Conservation (phyloP, 2,113 vertebrate genomes). For the Gnathonemus longibarbis region DNA sequence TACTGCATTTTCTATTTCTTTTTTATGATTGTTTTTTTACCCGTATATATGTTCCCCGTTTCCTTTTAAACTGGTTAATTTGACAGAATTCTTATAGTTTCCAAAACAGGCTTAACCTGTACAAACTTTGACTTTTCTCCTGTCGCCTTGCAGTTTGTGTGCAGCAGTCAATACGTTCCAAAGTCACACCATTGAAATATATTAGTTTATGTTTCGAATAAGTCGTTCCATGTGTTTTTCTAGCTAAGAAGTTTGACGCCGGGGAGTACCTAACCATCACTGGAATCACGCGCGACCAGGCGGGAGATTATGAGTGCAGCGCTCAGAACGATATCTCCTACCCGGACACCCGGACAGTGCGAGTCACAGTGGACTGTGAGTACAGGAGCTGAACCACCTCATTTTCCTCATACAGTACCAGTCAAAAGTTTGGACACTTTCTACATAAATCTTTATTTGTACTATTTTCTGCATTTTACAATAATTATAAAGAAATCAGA, state of each 20-base stretch:
- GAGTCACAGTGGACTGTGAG: constrained; percentile 97
- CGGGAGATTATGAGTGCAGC: constrained; percentile 90
- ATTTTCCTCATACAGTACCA: neutral
- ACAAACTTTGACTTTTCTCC: neutral
- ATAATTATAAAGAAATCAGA: neutral
- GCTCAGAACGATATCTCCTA: constrained; percentile 89
- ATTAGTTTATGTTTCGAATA: neutral
- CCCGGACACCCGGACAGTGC: constrained; percentile 85
- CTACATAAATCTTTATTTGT: neutral
- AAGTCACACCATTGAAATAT: neutral
- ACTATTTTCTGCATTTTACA: neutral
- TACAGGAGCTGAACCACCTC: constrained; percentile 34
- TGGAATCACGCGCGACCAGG: constrained; percentile 85
- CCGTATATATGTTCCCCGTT: neutral
- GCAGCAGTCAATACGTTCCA: neutral
- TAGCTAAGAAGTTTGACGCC: constrained; percentile 85
- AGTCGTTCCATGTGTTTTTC: neutral
- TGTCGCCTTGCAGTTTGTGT: neutral
- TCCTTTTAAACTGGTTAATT: neutral
- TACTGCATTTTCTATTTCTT: neutral
- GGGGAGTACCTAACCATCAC: constrained; percentile 95
- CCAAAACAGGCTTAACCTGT: neutral
- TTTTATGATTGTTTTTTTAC: neutral
- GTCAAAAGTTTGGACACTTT: neutral
- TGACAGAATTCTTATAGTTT: neutral